Evolutionary conservation across 2,797 vertebrate genomes (phyloP).

Genomic region (Pangasius mekongensis): DNA sequence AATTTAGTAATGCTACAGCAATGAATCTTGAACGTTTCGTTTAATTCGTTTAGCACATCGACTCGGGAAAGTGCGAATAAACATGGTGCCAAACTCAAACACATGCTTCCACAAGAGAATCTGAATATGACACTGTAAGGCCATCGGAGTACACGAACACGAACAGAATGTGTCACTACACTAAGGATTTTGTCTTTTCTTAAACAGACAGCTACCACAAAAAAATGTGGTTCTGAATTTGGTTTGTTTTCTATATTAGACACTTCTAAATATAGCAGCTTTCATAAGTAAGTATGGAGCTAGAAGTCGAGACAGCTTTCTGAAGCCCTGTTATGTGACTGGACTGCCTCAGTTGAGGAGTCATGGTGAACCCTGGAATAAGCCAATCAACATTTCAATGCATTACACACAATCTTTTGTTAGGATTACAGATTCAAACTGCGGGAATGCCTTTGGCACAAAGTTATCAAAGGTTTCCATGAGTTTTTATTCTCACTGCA

Average conservation of each 20-base stretch:
- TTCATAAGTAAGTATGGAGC: conserved; percentile 47
- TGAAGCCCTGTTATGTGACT: conserved; percentile 44
- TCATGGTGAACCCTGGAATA: conserved; percentile 7
- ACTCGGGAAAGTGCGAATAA: conserved; percentile 43
- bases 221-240: conserved; percentile 51
- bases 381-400: conserved; percentile 14
- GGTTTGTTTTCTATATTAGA: conserved; percentile 53
- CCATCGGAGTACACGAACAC: conserved; percentile 41
- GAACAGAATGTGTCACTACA: conserved; percentile 42
- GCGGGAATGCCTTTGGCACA: conserved; percentile 46
- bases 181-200: conserved; percentile 14
- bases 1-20: conserved; percentile 40
- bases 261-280: conserved; percentile 57
- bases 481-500: conserved; percentile 28
- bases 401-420: conserved; percentile 31
- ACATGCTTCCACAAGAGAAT: conserved; percentile 54
- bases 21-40: conserved; percentile 29
- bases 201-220: conserved; percentile 41
- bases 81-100: conserved; percentile 52
- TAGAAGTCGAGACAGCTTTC: conserved; percentile 36
- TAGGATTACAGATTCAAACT: conserved; percentile 40
- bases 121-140: conserved; percentile 46
- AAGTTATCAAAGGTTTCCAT: conserved; percentile 45
- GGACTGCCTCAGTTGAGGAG: conserved; percentile 34
- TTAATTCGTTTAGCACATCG: conserved; percentile 29